Percentiles rank a stretch among this genome's conserved stretches.
Conservation (phyloP, 2,888 invertebrate genomes). For the Laspeyria flexula region DNA sequence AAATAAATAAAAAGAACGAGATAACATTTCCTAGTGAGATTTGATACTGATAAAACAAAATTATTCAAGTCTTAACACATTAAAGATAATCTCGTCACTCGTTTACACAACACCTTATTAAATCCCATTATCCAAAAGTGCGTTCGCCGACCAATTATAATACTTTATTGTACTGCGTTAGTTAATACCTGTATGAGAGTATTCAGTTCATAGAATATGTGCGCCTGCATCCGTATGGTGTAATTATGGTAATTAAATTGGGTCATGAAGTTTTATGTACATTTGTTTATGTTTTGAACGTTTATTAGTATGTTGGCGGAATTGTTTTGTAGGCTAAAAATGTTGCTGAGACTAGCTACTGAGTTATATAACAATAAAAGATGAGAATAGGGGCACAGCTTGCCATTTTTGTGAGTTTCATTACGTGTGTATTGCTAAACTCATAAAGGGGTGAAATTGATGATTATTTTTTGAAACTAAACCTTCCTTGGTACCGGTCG, state of each 20-base stretch:
- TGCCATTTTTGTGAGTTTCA: background rate
- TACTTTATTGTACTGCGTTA: conserved; percentile 13
- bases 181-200: conserved; percentile 19
- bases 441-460: no score
- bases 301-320: background rate
- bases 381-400: background rate
- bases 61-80: background rate
- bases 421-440: background rate
- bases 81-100: background rate
- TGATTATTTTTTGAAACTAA: no score
- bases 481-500: no score
- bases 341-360: background rate
- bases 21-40: no score
- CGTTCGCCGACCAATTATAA: conserved; percentile 21
- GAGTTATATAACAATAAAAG: background rate
- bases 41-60: no score
- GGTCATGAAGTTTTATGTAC: conserved; percentile 23
- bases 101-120: background rate
- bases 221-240: conserved; percentile 12
- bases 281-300: conserved; percentile 4
- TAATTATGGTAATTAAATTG: conserved; percentile 35
- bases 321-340: background rate
- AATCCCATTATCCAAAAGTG: conserved; percentile 4
- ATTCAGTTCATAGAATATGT: conserved; percentile 17
- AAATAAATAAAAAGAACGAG: no score